Evolutionary conservation across 2,113 vertebrate species (phyloP).

Genomic region (Hydrolagus affinis): DNA sequence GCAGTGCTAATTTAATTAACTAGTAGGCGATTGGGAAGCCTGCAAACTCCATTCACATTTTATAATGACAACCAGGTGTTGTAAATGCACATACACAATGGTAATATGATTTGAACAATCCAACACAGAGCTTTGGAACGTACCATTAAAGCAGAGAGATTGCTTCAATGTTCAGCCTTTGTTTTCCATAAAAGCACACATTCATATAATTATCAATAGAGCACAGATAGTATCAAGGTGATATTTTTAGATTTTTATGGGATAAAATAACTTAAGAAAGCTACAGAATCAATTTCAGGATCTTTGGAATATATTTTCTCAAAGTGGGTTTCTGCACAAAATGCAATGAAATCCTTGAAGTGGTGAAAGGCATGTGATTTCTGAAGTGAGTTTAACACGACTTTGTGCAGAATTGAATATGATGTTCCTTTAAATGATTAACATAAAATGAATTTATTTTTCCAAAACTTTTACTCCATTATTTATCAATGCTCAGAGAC

Average conservation of each 20-base stretch:
- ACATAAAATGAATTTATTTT: too few species aligned
- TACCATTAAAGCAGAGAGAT: neutral
- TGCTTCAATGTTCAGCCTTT: neutral
- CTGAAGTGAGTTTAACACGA: too few species aligned
- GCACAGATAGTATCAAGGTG: neutral
- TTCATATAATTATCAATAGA: neutral
- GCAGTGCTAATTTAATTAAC: conserved; percentile 77
- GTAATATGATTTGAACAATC: conserved; percentile 15
- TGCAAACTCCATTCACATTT: conserved; percentile 58
- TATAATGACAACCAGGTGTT: conserved; percentile 67
- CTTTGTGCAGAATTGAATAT: too few species aligned
- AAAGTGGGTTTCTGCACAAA: too few species aligned
- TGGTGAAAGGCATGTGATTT: too few species aligned
- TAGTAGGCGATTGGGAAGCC: conserved; percentile 59
- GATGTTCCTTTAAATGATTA: too few species aligned
- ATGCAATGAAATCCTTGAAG: too few species aligned
- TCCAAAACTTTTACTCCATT: too few species aligned
- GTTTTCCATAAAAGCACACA: neutral
- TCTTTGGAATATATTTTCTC: neutral
- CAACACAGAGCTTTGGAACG: neutral
- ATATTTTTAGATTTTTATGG: neutral
- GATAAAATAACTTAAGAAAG: neutral
- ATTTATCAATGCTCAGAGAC: too few species aligned
- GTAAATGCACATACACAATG: conserved; percentile 49
- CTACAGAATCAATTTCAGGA: neutral